Conservation (phyloP, 1,140 invertebrate genomes). For the Calephelis virginiensis region DNA sequence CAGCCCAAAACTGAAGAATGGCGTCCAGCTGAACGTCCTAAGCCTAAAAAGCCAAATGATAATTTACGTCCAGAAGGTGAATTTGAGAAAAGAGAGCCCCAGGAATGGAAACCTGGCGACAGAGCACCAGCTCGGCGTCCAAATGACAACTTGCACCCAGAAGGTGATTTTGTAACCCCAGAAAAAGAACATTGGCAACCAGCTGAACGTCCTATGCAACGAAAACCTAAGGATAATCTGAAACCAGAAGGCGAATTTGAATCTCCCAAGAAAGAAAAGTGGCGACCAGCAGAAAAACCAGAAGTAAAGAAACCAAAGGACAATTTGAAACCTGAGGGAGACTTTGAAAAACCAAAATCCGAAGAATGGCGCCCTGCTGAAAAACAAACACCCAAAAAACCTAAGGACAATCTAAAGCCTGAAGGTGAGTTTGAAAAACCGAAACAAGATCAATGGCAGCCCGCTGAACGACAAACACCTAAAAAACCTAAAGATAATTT, state of each 20-base stretch:
- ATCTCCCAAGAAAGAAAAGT: conserved; percentile 70
- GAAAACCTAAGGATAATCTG: conserved; percentile 76
- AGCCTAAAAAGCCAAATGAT: conserved; percentile 46
- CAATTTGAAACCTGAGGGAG: conserved; percentile 80
- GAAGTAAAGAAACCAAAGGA: conserved; percentile 79
- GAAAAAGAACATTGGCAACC: conserved; percentile 52
- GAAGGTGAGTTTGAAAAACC: conserved; percentile 80
- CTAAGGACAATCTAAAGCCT: conserved; percentile 79
- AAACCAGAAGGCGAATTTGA: conserved; percentile 83
- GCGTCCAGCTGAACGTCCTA: conserved; percentile 55
- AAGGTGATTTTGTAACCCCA: conserved; percentile 73
- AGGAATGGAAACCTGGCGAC: conserved; percentile 57
- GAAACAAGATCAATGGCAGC: conserved; percentile 57
- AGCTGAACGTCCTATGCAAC: conserved; percentile 62
- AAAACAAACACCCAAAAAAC: conserved; percentile 62
- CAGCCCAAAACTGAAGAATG: conserved; percentile 56
- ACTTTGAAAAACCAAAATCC: conserved; percentile 74
- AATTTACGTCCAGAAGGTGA: conserved; percentile 79
- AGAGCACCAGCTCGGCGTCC: conserved; percentile 55
- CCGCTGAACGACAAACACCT: conserved; percentile 61
- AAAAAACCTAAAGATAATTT: conserved; percentile 80
- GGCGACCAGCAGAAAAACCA: conserved; percentile 77
- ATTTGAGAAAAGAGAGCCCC: conserved; percentile 72
- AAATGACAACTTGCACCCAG: conserved; percentile 75
- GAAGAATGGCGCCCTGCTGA: conserved; percentile 66